Base-by-base conservation (phyloP, 2,888 invertebrate genomes). In the Drosophila buzzatii region DNA sequence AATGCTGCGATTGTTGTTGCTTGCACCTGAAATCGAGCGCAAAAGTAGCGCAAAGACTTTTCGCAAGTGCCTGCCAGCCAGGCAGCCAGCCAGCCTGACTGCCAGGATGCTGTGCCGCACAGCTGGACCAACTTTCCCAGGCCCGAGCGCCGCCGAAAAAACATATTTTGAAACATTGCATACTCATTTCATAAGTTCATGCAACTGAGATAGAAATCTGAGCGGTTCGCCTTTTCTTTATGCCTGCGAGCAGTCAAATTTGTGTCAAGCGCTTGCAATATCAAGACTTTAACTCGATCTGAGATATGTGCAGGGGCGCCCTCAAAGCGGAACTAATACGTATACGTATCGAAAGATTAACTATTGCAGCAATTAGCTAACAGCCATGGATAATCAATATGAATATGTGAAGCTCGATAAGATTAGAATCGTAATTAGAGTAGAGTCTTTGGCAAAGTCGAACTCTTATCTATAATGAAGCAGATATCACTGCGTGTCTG, bases 141-240 rank as follows among this genome's bases (percentile, higher is more conserved):
- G 57, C 23, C 23, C 31, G 18, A 37, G 31, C 52, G 31, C 45
- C 27, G 62, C 47, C 51, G 27, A 27, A 27, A 27, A 23, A 45
- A 63, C 80, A 75, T 79, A 79, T 76, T 73, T 73, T 51, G 45
- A 52, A 52, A 57, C 52, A 49, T 45, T 44, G 64, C 69, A 62
- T 49, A 64, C 74, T 73, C 69, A 65, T 73, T 85, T 84, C 69
- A 78, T 76, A 84, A 82, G 73, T 84, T 82, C 64, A 73, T 61
- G 63, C 66, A 63, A 18, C 44, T 16, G 39, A 65, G 79, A 79
- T 79, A 64, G 10, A 64, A 61, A 77, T 77, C 77, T 59, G 47
- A 63, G 47, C 18, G 51, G 58, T 60, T 71, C 66, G 55, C 41
- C 68, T 69, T 57, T 58, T 58, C 39, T 72, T 74, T 87, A 76